phyloP scores from a whole-genome alignment of 2,888 invertebrate genomes.

The Tineola bisselliella region DNA sequence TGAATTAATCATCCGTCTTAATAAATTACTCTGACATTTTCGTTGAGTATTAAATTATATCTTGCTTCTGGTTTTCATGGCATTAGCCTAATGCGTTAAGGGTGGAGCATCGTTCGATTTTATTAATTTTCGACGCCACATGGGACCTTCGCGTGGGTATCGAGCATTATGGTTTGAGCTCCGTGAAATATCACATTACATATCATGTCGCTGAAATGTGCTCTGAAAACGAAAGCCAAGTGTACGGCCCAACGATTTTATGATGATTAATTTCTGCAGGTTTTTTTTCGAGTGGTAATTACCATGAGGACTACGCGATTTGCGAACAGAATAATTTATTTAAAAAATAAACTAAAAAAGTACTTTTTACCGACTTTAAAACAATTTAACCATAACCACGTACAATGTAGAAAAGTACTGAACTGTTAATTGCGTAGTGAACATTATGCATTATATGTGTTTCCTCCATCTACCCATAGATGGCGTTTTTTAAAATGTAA shows the following conservation, averaged over 20 bases:
- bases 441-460: too few relatives aligned
- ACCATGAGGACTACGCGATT: too few relatives aligned
- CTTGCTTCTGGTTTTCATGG: slow-evolving; percentile 1
- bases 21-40: slow-evolving; percentile 6
- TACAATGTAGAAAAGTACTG: too few relatives aligned
- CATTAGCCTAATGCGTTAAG: slow-evolving; percentile 8
- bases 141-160: slow-evolving; percentile 10
- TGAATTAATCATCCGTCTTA: neutral
- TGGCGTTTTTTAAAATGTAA: too few relatives aligned
- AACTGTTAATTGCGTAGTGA: too few relatives aligned
- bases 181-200: slow-evolving; percentile 8
- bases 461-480: too few relatives aligned
- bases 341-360: too few relatives aligned
- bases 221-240: neutral
- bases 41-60: slow-evolving; percentile 1
- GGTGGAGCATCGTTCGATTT: slow-evolving; percentile 10
- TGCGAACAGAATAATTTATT: too few relatives aligned
- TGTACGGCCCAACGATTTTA: neutral
- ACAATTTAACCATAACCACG: too few relatives aligned
- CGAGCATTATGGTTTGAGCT: neutral
- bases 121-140: slow-evolving; percentile 12
- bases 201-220: neutral
- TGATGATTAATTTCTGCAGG: slow-evolving; percentile 1
- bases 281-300: neutral
- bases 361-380: too few relatives aligned